Base-by-base conservation (phyloP, 2,113 vertebrate genomes). In the Pholis gunnellus region DNA sequence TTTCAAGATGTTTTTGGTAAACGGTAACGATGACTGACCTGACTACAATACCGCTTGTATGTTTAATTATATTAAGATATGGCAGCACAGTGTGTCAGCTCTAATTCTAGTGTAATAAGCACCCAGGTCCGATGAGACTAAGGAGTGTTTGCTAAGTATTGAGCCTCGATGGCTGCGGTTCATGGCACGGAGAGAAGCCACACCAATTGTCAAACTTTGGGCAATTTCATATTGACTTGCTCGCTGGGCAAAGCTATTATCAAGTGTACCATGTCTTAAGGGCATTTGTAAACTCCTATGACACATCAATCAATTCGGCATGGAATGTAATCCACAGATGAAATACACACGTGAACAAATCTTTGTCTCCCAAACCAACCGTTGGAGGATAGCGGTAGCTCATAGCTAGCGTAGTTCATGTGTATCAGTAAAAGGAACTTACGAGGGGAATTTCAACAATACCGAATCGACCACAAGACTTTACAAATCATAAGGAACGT, bases 211-310 rank as follows among this genome's bases (percentile, higher is more conserved):
- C 2, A 63, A 57, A 65, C 3, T 22, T 42, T 2, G 1, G 59
- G 10, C 2, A 18, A 82, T 79, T 67, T 69, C 0, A 36, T 13
- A 0, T 36, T 56, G 48, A 61, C 57, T n/a, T 60, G 29, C 56
- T 73, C 14, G 2, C 4, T 17, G 22, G 7, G 13, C 31, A 31
- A 68, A 17, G 9, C 1, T 0, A 25, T 1, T 2, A 44, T 25
- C 13, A 25, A 6, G 6, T 7, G 2, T 52, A 17, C 44, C 5
- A n/a, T 9, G 1, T 6, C 0, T n/a, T n/a, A 1, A 5, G 0
- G 3, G 3, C 6, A 29, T 27, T 38, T 20, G 0, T 42, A 2
- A 75, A 22, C 25, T 17, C 25, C 0, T 6, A 34, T 36, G 8
- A 17, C 4, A 7, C 5, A 25, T 13, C 5, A 13, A 1, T 64